phyloP scores from a whole-genome alignment of 2,888 invertebrate genomes.

The Alcis repandata region DNA sequence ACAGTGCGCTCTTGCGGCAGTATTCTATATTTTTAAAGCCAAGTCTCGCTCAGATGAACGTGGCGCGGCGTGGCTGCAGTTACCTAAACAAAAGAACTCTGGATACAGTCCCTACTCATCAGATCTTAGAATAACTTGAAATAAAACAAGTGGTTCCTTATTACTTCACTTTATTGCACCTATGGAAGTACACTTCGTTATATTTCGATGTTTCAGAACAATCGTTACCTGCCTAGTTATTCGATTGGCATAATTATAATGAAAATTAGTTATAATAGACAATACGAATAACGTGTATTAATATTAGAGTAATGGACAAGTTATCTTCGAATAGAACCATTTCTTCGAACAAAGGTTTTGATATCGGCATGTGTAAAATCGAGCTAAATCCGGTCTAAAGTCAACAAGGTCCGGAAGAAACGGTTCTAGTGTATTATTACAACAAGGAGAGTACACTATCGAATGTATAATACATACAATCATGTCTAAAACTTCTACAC shows the following conservation, averaged over 20 bases:
- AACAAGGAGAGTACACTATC: slow-evolving; percentile 55
- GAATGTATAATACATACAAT: slow-evolving; percentile 54
- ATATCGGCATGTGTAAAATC: not conserved
- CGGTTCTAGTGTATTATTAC: slow-evolving; percentile 32
- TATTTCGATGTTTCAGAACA: slow-evolving; percentile 71
- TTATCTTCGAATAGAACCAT: slow-evolving; percentile 31
- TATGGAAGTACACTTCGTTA: slow-evolving; percentile 84
- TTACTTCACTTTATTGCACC: slow-evolving; percentile 84
- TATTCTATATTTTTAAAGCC: no score
- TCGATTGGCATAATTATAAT: slow-evolving; percentile 55
- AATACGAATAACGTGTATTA: slow-evolving; percentile 25
- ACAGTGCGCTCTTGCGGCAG: no score
- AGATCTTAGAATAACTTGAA: not conserved
- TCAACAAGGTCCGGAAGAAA: slow-evolving; percentile 30
- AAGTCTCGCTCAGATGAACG: no score
- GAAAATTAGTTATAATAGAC: slow-evolving; percentile 47
- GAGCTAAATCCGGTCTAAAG: not conserved
- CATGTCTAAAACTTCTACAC: slow-evolving; percentile 44
- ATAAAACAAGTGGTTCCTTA: slow-evolving; percentile 55
- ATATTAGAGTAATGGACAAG: slow-evolving; percentile 28
- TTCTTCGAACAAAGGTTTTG: slow-evolving; percentile 24
- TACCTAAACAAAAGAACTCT: no score
- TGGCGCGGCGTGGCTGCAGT: no score
- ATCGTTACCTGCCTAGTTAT: slow-evolving; percentile 50
- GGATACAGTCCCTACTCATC: not conserved